Evolutionary conservation across 2,888 invertebrate species (phyloP), one percentile per base, ranked within the genome.

Genomic region (Autographa gamma): DNA sequence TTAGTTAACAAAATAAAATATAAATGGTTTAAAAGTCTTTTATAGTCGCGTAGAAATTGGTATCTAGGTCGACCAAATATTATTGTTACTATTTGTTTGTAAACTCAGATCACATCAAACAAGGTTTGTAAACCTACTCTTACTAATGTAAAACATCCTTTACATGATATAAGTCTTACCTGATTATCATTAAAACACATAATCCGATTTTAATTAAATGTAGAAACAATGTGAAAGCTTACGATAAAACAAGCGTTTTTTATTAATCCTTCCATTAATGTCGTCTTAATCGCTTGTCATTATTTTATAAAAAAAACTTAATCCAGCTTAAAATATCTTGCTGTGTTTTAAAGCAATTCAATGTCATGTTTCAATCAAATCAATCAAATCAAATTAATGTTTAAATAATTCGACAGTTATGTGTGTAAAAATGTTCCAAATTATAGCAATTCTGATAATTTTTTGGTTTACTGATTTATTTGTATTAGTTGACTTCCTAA

Each of bases 341-440:
- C 16, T 8, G 8, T n/a, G 5, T 66, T 63, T 43, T 54, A 16
- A 63, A 63, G 54, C 31, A 59, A 71, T 67, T 63, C 25, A 52
- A 60, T 54, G 52, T n/a, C n/a, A n/a, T n/a, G n/a, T n/a, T n/a
- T n/a, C n/a, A n/a, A n/a, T n/a, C n/a, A n/a, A n/a, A n/a, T n/a
- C n/a, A n/a, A n/a, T n/a, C n/a, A n/a, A 63, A 63, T 60, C 31
- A 59, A 71, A 71, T 63, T 34, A 52, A 60, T 54, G 52, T n/a
- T 16, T 19, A 59, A 52, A 71, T 62, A 59, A 43, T 18, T 62
- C n/a, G 38, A 63, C 65, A 66, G 62, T 66, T 66, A 56, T 43
- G 41, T 13, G 38, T 25, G 32, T 14, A 2, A 60, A 66, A 60
- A 60, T 48, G 31, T 32, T 18, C 18, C 19, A 11, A 52, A 41